These are phyloP conservation scores for Rotaria socialis DNA, from an alignment of 2,888 invertebrate species.

Conservation along the genomic window DNA sequence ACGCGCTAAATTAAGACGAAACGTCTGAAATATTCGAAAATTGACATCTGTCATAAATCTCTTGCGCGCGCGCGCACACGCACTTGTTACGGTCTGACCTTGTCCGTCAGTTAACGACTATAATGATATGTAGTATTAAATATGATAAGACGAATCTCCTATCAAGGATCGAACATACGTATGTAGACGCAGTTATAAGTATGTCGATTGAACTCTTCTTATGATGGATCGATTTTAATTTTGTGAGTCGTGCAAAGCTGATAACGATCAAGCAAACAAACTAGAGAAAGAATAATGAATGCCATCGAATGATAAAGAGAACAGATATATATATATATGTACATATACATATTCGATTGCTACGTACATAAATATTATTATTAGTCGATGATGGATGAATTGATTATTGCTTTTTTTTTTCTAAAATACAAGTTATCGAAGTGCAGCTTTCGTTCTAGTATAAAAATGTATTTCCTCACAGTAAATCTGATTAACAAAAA, in stretches of 20 bases:
- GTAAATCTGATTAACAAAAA: background rate
- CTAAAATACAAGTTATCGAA: background rate
- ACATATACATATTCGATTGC: background rate
- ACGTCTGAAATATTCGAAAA: background rate
- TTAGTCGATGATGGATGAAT: background rate
- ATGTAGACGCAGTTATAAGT: background rate
- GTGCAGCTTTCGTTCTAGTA: background rate
- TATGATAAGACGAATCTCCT: background rate
- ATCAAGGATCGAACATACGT: background rate
- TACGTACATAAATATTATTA: background rate
- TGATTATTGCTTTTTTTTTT: background rate
- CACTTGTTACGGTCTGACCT: background rate
- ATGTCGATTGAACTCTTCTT: conserved; percentile 16
- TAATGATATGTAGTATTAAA: background rate
- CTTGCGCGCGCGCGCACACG: background rate
- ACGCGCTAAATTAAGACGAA: conserved; percentile 6
- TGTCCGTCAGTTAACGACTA: background rate
- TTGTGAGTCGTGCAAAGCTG: background rate
- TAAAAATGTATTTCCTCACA: background rate
- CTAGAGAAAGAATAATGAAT: background rate
- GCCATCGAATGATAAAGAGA: background rate
- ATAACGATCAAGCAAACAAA: conserved; percentile 18
- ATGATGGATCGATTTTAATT: conserved; percentile 19
- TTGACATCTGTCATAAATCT: conserved; percentile 17
- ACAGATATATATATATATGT: too few relatives aligned